These are phyloP conservation scores for Pammene fasciana DNA, from an alignment of 2,888 invertebrate species.

Conservation along the genomic window DNA sequence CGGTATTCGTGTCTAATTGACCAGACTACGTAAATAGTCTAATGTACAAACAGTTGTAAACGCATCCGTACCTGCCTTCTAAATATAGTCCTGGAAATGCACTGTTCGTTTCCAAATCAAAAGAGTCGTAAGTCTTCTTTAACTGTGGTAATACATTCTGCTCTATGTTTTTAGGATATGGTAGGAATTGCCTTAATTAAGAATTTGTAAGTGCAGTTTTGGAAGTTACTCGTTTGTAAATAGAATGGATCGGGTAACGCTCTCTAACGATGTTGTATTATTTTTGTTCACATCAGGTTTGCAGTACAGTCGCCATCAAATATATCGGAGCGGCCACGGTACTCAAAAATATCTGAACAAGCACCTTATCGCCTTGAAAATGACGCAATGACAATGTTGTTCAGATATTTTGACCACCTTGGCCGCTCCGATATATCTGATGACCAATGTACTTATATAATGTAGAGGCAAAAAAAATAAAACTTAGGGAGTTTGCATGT, in stretches of 20 bases:
- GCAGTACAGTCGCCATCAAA: constrained; percentile 16
- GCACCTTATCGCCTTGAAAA: no score
- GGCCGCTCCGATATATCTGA: no score
- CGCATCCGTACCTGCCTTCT: constrained; percentile 32
- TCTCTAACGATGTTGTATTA: constrained; percentile 19
- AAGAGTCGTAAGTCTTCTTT: background rate
- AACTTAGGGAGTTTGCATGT: no score
- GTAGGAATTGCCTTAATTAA: background rate
- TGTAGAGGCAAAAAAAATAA: no score
- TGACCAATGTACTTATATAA: no score
- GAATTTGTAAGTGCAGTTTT: background rate
- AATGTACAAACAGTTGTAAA: constrained; percentile 29
- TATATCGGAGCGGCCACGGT: no score
- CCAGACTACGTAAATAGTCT: constrained; percentile 28
- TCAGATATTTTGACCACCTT: no score
- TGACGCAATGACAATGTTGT: no score
- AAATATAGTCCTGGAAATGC: constrained; percentile 26
- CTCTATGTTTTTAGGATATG: background rate
- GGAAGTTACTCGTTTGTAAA: constrained; percentile 15
- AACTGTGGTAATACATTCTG: background rate
- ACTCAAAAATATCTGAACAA: no score
- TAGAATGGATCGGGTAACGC: constrained; percentile 31
- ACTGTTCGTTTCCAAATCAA: background rate
- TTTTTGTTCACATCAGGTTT: constrained; percentile 15
- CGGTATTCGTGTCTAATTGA: constrained; percentile 28